Base-by-base conservation (phyloP, 1,140 invertebrate species). In the Euwallacea fornicatus region DNA sequence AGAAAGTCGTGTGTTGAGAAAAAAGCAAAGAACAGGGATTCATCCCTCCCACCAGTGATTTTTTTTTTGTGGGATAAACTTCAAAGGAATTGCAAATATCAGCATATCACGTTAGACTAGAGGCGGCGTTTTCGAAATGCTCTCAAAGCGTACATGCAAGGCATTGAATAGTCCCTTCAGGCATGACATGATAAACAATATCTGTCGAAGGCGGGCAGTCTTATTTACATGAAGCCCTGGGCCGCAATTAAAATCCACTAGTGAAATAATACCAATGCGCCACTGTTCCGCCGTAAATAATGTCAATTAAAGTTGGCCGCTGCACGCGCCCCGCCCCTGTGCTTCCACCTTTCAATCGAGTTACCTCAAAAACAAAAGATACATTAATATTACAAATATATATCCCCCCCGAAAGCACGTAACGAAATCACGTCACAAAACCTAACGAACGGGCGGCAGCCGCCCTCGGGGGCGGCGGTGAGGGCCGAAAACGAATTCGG, bases 391-490 rank as follows among this genome's bases (percentile, higher is more conserved):
- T 50, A 50, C 46, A 50, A 50, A 50, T 50, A 50, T 50, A 50
- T 50, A 10, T 50, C 46, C 46, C 46, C 46, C 46, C 13, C 46
- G 46, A 50, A 50, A 10, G 46, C 21, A 33, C 21, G 21, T 33
- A 61, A 61, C 59, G 21, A 61, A 61, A 61, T 61, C 59, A 61
- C 10, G 21, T 33, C 21, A 61, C 59, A 61, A 61, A 61, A 61
- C 16, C 59, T 61, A 61, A 61, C 59, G 59, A 61, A 43, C 21
- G 21, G 21, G 21, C 21, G 21, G 21, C 21, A 4, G 33, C 13
- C 15, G 7, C 55, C 21, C 13, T 33, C 21, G 21, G 21, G 21
- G 21, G 21, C 21, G 21, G 21, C 21, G 21, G 21, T 4, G 21
- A 33, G 21, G 21, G 21, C 21, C 21, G 46, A 50, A 50, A 50